These are phyloP conservation scores for Hylia prasina DNA, from an alignment of 2,113 vertebrate genomes.

Conservation along the genomic window DNA sequence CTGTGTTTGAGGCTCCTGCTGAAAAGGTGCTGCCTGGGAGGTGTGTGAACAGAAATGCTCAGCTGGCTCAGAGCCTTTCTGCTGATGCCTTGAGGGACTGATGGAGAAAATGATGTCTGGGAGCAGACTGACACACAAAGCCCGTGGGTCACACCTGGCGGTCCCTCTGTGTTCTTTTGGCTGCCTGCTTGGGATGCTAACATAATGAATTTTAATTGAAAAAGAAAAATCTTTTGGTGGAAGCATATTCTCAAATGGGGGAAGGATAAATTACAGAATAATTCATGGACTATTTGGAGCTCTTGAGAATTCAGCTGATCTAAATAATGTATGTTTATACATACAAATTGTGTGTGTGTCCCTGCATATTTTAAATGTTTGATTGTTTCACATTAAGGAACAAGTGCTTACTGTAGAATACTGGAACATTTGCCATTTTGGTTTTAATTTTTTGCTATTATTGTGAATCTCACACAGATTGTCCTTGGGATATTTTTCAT, in stretches of 20 bases:
- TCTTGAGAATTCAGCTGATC: constrained; percentile 52
- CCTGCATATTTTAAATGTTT: constrained; percentile 45
- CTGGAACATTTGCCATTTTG: not conserved
- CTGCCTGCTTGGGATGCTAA: not conserved
- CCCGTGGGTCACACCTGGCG: not conserved
- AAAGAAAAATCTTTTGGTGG: constrained; percentile 15
- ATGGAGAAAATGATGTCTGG: not conserved
- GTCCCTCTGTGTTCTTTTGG: not conserved
- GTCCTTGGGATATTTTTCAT: not conserved
- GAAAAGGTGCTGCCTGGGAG: not conserved
- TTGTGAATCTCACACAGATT: not conserved
- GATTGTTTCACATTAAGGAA: constrained; percentile 45
- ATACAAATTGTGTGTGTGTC: constrained; percentile 31
- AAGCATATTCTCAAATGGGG: constrained; percentile 8
- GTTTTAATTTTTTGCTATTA: not conserved
- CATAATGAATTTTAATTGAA: constrained; percentile 55
- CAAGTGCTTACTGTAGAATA: not conserved
- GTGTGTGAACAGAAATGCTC: not conserved
- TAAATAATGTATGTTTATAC: constrained; percentile 63
- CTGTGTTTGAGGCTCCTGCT: not conserved
- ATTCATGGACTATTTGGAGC: constrained; percentile 47
- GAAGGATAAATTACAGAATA: constrained; percentile 57
- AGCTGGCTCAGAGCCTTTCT: not conserved
- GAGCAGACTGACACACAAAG: not conserved
- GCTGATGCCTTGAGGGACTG: not conserved